Conservation (phyloP, 2,888 invertebrate species). For the Metacarcinus magister region DNA sequence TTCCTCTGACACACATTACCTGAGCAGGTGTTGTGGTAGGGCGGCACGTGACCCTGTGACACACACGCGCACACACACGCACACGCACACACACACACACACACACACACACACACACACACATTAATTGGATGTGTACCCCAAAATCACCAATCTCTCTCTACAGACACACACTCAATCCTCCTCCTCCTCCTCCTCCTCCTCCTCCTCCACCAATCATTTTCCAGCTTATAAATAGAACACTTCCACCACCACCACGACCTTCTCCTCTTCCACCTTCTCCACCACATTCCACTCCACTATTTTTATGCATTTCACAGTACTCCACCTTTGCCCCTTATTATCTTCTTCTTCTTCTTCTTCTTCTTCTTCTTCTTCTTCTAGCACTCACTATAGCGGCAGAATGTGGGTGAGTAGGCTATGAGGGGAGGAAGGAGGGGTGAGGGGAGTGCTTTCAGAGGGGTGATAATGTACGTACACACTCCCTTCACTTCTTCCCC, state of each 20-base stretch:
- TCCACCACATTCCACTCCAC: neutral
- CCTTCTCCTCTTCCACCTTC: neutral
- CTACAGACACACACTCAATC: neutral
- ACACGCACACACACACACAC: conserved; percentile 55
- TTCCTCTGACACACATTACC: neutral
- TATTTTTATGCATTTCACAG: neutral
- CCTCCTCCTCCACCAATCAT: neutral
- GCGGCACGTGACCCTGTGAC: neutral
- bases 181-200: conserved; percentile 1
- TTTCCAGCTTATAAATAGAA: no score
- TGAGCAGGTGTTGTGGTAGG: conserved; percentile 26
- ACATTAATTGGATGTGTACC: conserved; percentile 3
- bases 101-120: conserved; percentile 37
- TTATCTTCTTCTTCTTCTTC: neutral
- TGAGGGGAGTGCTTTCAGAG: neutral
- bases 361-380: neutral
- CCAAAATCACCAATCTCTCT: neutral
- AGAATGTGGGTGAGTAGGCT: neutral
- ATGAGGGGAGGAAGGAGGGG: neutral
- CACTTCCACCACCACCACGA: neutral
- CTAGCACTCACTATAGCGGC: no score
- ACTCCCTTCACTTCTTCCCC: neutral
- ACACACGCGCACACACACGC: neutral
- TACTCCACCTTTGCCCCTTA: neutral
- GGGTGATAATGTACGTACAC: neutral